These are phyloP conservation scores for Hirudinaria manillensis DNA, from an alignment of 2,888 invertebrate species.

Conservation along the genomic window DNA sequence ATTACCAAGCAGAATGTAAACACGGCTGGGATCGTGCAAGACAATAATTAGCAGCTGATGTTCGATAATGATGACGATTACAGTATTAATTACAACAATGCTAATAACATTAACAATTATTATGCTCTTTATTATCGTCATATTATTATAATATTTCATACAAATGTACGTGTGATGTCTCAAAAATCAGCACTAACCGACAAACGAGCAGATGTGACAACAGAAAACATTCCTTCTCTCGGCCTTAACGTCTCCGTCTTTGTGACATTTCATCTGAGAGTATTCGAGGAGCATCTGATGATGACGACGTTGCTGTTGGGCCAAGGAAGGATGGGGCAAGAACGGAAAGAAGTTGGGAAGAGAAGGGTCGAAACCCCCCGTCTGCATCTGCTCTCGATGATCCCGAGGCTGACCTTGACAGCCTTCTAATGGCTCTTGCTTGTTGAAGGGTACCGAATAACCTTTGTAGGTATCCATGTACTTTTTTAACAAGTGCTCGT, in stretches of 20 bases:
- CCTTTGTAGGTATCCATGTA: background rate
- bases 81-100: no score
- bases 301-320: background rate
- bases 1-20: no score
- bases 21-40: no score
- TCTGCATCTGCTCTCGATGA: background rate
- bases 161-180: no score
- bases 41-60: conserved; percentile 12
- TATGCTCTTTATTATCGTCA: no score
- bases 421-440: conserved; percentile 5
- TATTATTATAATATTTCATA: no score
- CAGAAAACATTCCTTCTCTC: conserved; percentile 45
- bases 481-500: conserved; percentile 1
- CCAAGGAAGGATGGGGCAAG: background rate
- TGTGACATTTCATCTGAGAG: background rate
- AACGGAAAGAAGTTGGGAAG: conserved; percentile 3
- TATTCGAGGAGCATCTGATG: background rate
- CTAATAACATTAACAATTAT: no score
- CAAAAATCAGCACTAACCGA: conserved; percentile 44
- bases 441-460: background rate
- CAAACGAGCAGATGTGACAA: conserved; percentile 59
- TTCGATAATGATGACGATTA: background rate
- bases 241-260: background rate
- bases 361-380: background rate
- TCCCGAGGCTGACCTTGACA: background rate